Conservation (phyloP, 2,113 vertebrate genomes). For the Galemys pyrenaicus region DNA sequence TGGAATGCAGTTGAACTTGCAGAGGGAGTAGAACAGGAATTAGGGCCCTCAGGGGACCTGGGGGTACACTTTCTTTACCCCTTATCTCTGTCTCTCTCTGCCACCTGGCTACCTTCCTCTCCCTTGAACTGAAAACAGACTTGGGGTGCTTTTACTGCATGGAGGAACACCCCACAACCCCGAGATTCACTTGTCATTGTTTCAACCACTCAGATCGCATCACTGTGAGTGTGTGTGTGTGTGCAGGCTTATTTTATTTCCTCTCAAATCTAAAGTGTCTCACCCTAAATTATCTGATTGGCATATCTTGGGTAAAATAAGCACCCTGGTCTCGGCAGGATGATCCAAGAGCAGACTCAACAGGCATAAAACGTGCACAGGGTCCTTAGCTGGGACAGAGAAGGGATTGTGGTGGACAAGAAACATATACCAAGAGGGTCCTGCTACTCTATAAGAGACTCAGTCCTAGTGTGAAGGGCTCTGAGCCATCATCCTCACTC, state of each 20-base stretch:
- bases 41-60: neutral
- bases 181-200: neutral
- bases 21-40: neutral
- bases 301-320: neutral
- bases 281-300: neutral
- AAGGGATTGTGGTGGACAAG: neutral
- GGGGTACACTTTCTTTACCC: fast-evolving
- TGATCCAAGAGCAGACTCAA: neutral
- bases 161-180: no score
- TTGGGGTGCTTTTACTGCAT: fast-evolving
- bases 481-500: neutral
- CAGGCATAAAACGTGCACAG: neutral
- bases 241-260: neutral
- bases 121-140: neutral
- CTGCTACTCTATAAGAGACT: neutral
- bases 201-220: neutral
- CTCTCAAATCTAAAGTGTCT: no score
- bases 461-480: fast-evolving
- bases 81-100: neutral
- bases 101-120: neutral
- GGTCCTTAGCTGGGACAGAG: neutral
- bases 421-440: neutral
- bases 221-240: no score
- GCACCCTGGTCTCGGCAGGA: neutral
- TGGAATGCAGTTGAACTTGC: neutral